Conservation (phyloP, 2,797 vertebrate genomes). For the Sciaenops ocellatus region DNA sequence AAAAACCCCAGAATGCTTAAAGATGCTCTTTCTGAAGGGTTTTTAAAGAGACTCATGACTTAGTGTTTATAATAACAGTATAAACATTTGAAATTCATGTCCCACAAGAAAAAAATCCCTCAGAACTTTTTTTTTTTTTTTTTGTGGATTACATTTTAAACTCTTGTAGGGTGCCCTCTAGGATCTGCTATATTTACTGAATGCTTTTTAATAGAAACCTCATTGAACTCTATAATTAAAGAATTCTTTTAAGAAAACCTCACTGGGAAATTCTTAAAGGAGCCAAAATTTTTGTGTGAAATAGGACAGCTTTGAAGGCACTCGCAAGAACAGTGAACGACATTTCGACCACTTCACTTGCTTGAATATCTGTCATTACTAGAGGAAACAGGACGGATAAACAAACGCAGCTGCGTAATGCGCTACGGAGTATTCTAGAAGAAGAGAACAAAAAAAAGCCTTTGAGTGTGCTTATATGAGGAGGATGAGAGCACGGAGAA, state of each 20-base stretch:
- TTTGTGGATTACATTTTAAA: constrained; percentile 4
- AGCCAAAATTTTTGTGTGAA: constrained; percentile 1
- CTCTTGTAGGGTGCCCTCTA: neutral
- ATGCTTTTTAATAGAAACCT: neutral
- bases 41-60: neutral
- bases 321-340: constrained; percentile 3
- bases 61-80: neutral
- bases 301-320: constrained; percentile 4
- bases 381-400: neutral
- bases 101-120: neutral
- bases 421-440: constrained; percentile 14
- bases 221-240: constrained; percentile 27
- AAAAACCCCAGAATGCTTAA: neutral
- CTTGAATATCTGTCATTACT: neutral
- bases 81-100: neutral
- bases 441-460: constrained; percentile 1
- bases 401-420: neutral
- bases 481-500: neutral
- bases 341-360: constrained; percentile 22
- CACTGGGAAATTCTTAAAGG: neutral
- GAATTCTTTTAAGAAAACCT: constrained; percentile 15
- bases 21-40: neutral
- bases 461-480: neutral
- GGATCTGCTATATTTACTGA: constrained; percentile 2
- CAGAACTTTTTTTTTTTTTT: neutral